Evolutionary conservation across 2,888 invertebrate genomes (phyloP), one percentile per base, ranked within the genome.

Genomic region (Nyleta sp.): DNA sequence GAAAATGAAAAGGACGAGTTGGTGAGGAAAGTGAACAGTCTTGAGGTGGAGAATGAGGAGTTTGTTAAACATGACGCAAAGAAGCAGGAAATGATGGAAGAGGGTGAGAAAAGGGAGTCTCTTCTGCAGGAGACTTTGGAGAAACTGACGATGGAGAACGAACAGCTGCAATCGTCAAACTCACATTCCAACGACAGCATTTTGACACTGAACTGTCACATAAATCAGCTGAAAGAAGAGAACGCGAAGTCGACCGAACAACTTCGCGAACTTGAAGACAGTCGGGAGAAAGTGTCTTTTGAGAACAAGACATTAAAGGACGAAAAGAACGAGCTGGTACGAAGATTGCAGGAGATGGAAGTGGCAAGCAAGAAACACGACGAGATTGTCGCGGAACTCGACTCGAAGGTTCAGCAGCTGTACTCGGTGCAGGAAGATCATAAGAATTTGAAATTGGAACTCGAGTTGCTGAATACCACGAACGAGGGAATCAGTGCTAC

Each of bases 391-490:
- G 20, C 48, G 18, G 65, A 76, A 15, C 44, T 74, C 6, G 22
- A 48, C 2, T 18, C 57, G 42, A 62, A 71, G 62, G 13, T 78
- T 53, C 10, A 28, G 10, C 44, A 44, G 1, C 62, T 79, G 11
- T 40, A 80, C 31, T 44, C 40, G 2, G 5, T 40, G 5, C 46
- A 59, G 38, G 73, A 81, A 38, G 76, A 81, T 40, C 20, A 52
- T 13, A 70, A 73, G n/a, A 64, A 79, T 35, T 57, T 76, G 11
- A 74, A 78, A 18, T 15, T 7, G 11, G 57, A 81, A 50, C 48
- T 62, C 8, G 78, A 70, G 38, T 53, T 24, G 24, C 42, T 73
- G 22, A 78, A 78, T 67, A 75, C 22, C 0, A 22, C 46, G 10
- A 71, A 71, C 18, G 48, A 40, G 15, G 33, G 72, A 18, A 53